Evolutionary conservation across 1,140 invertebrate species (phyloP).

Genomic region (Elymnias hypermnestra): DNA sequence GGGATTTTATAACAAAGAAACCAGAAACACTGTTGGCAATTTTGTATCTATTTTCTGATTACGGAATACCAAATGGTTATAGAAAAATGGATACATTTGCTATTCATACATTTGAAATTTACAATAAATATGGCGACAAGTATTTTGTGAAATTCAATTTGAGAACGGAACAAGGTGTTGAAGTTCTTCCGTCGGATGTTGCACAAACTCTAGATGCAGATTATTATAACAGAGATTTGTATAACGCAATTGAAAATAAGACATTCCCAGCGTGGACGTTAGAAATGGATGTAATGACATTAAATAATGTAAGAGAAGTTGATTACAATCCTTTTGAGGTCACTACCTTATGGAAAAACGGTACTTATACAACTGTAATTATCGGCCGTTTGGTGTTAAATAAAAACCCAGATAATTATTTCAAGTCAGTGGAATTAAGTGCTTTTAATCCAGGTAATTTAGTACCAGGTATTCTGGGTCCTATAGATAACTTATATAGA

Average conservation of each 20-base stretch:
- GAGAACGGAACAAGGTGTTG: conserved; percentile 83
- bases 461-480: conserved; percentile 89
- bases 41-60: conserved; percentile 91
- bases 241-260: conserved; percentile 44
- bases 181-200: conserved; percentile 71
- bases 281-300: conserved; percentile 77
- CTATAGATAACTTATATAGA: conserved; percentile 90
- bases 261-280: conserved; percentile 84
- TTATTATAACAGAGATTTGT: conserved; percentile 46
- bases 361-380: conserved; percentile 87
- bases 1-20: conserved; percentile 91
- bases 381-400: conserved; percentile 90
- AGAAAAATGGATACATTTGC: conserved; percentile 82
- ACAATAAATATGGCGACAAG: conserved; percentile 77
- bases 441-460: conserved; percentile 91
- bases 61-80: conserved; percentile 92
- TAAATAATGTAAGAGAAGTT: conserved; percentile 68
- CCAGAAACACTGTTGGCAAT: conserved; percentile 85
- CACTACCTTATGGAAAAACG: conserved; percentile 87
- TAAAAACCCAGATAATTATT: conserved; percentile 89
- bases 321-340: conserved; percentile 81
- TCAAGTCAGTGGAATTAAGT: conserved; percentile 89
- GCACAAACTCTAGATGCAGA: conserved; percentile 36
- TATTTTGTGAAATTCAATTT: conserved; percentile 86
- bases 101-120: conserved; percentile 82